Base-by-base conservation (phyloP, 2,113 vertebrate genomes). In the Centropristis striata region DNA sequence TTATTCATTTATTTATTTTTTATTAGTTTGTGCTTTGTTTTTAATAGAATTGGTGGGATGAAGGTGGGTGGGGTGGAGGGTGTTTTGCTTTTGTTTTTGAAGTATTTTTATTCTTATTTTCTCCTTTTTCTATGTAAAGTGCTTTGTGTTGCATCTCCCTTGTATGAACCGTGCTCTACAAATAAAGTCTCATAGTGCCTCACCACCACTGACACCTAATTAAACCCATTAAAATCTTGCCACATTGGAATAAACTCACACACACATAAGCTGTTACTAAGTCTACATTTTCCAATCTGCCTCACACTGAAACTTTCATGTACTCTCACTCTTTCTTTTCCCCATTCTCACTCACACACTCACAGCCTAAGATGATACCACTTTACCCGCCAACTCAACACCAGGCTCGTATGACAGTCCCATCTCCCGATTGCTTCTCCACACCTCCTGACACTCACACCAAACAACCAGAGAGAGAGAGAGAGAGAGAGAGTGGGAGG, bases 331-430 rank as follows among this genome's bases (percentile, higher is more conserved):
- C 11, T 59, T 25, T 27, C 32, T 63, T 20, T 32, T 37, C 4
- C 25, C 39, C 18, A 4, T 13, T 7, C 28, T 46, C 36, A 10
- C 47, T 36, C 42, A 42, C 54, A 25, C 42, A 37, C 36, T 67
- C 51, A 5, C 21, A 59, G 6, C 37, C 21, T n/a, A 11, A 71
- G 60, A 74, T 47, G 28, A 80, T 16, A 57, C 11, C 81, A 28
- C 75, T 76, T 51, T 32, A 64, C 16, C 70, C 4, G 25, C 69
- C 54, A 78, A 61, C 66, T 69, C 75, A 76, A 75, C 80, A 63
- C 75, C 71, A 73, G 67, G 64, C 55, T 87, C 7, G 3, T 65
- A 57, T 59, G 70, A 54, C 78, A 54, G 68, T 39, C 51, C 66
- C 67, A 42, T 75, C 76, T 67, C 46, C 64, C 16, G n/a, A 1